Base-by-base conservation (phyloP, 2,113 vertebrate species). In the Elephantulus edwardii region DNA sequence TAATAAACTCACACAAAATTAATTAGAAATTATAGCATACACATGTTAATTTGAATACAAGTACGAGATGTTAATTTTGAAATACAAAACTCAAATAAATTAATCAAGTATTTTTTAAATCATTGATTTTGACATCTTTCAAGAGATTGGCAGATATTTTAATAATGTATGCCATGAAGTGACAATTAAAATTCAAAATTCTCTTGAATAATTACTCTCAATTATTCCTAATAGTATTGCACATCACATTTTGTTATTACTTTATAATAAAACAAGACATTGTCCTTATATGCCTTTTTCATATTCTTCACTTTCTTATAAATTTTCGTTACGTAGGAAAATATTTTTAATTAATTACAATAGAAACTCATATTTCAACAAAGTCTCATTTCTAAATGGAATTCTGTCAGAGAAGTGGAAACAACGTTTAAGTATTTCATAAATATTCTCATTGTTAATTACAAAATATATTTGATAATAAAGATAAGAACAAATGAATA, bases 121-220 rank as follows among this genome's bases (percentile, higher is more conserved):
- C 68, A 50, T 85, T 88, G 72, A 92, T 83, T 95, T 95, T 92
- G 86, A 93, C 72, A 93, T 83, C 66, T 83, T 93, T 93, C 82
- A 44, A 86, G 64, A 95, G 93, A 95, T 90, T 96, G 95, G 54
- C 88, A 95, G 94, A 60, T 93, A 95, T 95, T 93, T 88, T 82
- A 94, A 94, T 94, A 95, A 90, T 42, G 79, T 76, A 90, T 83
- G 75, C 75, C 80, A 48, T 91, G 88, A 81, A 83, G 66, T 91
- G 91, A 90, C 88, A 89, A 93, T 92, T 95, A 92, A 88, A 92
- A 86, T 93, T n/a, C 70, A 90, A 93, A 90, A 94, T 90, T 96
- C 80, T 89, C 68, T 66, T 54, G 68, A 91, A 93, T 94, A 95
- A 96, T 93, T 94, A 91, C 5, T 71, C 83, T 90, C 13, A 93